phyloP scores from a whole-genome alignment of 1,140 invertebrate species.

The Bombus waltoni region DNA sequence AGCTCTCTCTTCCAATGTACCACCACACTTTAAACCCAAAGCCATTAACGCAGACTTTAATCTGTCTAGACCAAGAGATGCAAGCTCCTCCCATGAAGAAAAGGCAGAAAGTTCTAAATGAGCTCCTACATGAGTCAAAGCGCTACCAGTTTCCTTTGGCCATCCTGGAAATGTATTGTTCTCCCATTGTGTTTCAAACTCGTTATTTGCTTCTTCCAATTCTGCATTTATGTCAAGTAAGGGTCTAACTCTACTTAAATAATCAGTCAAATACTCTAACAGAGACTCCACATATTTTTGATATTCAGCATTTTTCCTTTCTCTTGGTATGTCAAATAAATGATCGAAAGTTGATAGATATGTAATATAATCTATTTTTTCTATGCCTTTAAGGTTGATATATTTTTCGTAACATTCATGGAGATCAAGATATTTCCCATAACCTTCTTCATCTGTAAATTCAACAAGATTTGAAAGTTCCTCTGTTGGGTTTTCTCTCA shows the following conservation, averaged over 20 bases:
- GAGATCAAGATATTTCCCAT: conserved; percentile 99
- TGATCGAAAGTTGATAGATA: conserved; percentile 98
- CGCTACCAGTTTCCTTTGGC: conserved; percentile 98
- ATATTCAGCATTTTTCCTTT: conserved; percentile 97
- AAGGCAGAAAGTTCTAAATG: conserved; percentile 98
- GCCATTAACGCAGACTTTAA: conserved; percentile 99
- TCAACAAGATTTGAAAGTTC: conserved; percentile 93
- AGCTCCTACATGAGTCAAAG: conserved; percentile 95
- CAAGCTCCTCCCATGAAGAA: conserved; percentile 98
- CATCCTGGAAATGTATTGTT: conserved; percentile 96
- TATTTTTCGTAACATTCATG: conserved; percentile 98
- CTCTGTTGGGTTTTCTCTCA: conserved; percentile 93
- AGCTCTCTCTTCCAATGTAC: conserved; percentile 98
- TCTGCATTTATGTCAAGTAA: conserved; percentile 92
- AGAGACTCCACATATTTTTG: conserved; percentile 93
- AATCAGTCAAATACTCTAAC: conserved; percentile 94
- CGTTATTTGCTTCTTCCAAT: conserved; percentile 89
- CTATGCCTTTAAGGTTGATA: conserved; percentile 98
- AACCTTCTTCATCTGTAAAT: conserved; percentile 99
- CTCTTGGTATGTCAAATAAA: conserved; percentile 97
- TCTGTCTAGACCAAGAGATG: conserved; percentile 97
- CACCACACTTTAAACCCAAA: conserved; percentile 98
- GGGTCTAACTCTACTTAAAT: conserved; percentile 94
- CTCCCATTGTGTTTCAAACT: conserved; percentile 95
- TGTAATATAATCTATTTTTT: conserved; percentile 98